Percentiles rank a stretch among this genome's conserved stretches.
Evolutionary conservation across 1,140 invertebrate species (phyloP).

Genomic region (Diachasmimorpha longicaudata): DNA sequence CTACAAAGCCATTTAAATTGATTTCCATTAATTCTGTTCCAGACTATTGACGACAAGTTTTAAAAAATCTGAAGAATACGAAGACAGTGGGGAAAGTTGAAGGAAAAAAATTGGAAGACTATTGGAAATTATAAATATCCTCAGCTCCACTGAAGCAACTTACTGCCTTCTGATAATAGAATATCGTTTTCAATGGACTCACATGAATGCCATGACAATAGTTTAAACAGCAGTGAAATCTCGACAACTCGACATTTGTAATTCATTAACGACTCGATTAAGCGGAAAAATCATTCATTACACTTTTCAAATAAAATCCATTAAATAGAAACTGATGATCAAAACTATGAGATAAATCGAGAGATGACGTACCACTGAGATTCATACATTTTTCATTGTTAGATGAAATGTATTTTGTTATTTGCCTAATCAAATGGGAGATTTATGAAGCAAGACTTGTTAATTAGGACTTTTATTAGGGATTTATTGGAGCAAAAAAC

Average conservation of each 20-base stretch:
- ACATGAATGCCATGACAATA: constrained; percentile 46
- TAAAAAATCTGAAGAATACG: neutral
- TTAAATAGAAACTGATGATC: neutral
- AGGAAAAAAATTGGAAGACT: constrained; percentile 1
- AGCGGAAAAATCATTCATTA: neutral
- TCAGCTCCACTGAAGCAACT: constrained; percentile 40
- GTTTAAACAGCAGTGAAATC: constrained; percentile 41
- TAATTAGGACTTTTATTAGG: neutral
- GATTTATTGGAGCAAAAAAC: neutral
- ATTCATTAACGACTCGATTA: neutral
- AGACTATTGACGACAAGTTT: neutral
- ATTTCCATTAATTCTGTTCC: neutral
- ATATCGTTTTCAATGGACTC: constrained; percentile 41
- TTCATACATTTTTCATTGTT: neutral
- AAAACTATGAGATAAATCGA: neutral
- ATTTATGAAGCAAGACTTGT: neutral
- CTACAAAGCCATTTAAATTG: too few relatives aligned
- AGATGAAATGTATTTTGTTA: neutral
- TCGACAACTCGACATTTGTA: neutral
- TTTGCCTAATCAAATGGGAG: neutral
- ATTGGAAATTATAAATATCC: constrained; percentile 4
- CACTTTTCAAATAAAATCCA: neutral
- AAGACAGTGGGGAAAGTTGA: too few relatives aligned
- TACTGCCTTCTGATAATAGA: constrained; percentile 51
- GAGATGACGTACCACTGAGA: neutral